Percentiles rank a stretch among this genome's conserved stretches.
Conservation (phyloP, 1,140 invertebrate species). For the honey bee (Apis mellifera) region Amel_HAv3.1 CM009934.2:6769501-6770000, state of each 20-base stretch:
- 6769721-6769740: neutral
- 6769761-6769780: neutral
- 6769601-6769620: conserved; percentile 65
- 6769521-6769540: conserved; percentile 18
- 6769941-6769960: conserved; percentile 29
- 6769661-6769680: conserved; percentile 9
- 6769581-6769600: conserved; percentile 71
- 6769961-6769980: conserved; percentile 60
- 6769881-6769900: neutral
- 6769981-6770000: conserved; percentile 14
- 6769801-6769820: neutral
- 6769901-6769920: neutral
- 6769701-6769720: neutral
- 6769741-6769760: neutral
- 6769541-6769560: conserved; percentile 20
- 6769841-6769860: neutral
- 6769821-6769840: neutral
- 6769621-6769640: conserved; percentile 41
- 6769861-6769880: neutral
- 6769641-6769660: too few species aligned
- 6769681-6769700: neutral
- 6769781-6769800: neutral
- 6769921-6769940: neutral
- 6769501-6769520: neutral
- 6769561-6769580: conserved; percentile 60